A percentile compares a stretch with the other conserved stretches of the same genome.
Conservation (phyloP, 1,140 invertebrate species). For the Philotrypesis tridentata region DNA sequence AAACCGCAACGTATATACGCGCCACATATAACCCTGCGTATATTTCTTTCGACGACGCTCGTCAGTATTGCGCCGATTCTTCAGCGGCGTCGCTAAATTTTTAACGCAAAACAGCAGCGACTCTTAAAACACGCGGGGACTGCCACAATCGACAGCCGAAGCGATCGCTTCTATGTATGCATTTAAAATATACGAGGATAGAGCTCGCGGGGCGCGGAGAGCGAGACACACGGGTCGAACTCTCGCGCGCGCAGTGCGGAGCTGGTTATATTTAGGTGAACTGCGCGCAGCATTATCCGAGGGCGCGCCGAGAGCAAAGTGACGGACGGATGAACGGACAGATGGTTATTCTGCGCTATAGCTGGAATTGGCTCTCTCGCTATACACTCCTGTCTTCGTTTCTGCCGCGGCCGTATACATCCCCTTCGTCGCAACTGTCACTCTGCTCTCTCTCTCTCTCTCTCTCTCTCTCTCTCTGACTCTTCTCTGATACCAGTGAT, state of each 20-base stretch:
- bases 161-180: too few species aligned
- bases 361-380: neutral
- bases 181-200: neutral
- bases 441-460: too few species aligned
- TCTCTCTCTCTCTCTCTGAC: too few species aligned
- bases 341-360: slow-evolving; percentile 39
- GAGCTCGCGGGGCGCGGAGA: neutral
- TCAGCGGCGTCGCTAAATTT: too few species aligned
- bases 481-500: neutral
- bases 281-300: slow-evolving; percentile 60
- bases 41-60: too few species aligned
- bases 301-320: slow-evolving; percentile 49
- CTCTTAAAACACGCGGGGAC: too few species aligned
- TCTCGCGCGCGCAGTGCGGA: neutral
- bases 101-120: too few species aligned
- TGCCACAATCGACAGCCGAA: too few species aligned
- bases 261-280: slow-evolving; percentile 67
- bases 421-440: neutral
- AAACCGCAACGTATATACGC: too few species aligned
- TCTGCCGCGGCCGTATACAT: neutral
- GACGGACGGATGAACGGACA: slow-evolving; percentile 55
- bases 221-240: neutral
- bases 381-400: neutral
- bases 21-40: too few species aligned
- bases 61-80: too few species aligned